These are phyloP conservation scores for Amphiduros pacificus DNA, from an alignment of 2,888 invertebrate genomes.

Conservation along the genomic window DNA sequence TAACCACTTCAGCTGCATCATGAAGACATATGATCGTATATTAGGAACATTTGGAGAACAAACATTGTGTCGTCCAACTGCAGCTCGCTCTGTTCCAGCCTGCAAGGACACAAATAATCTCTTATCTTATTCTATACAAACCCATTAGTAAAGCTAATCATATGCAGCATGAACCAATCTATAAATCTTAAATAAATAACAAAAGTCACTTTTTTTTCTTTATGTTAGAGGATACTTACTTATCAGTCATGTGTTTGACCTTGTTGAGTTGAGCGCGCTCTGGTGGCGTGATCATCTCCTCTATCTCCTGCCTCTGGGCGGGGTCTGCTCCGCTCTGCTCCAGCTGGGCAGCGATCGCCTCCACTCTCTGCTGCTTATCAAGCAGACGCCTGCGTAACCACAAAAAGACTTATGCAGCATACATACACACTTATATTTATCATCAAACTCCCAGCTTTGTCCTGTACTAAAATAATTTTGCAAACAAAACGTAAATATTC, in stretches of 20 bases:
- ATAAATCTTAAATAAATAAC: no score
- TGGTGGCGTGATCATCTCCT: conserved; percentile 84
- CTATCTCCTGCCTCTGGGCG: conserved; percentile 79
- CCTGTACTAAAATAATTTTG: no score
- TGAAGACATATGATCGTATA: conserved; percentile 27
- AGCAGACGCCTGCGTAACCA: conserved; percentile 69
- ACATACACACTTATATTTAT: no score
- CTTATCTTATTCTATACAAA: no score
- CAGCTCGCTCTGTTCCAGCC: conserved; percentile 74
- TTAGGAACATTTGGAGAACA: conserved; percentile 72
- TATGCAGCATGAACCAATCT: no score
- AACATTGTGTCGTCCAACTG: conserved; percentile 83
- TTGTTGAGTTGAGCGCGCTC: conserved; percentile 76
- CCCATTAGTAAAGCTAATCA: no score
- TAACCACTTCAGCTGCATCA: no score
- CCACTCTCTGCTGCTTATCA: conserved; percentile 83
- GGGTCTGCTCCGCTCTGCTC: conserved; percentile 76
- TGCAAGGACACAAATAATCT: no score
- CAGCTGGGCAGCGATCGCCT: conserved; percentile 76
- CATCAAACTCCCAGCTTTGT: no score
- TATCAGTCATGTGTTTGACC: conserved; percentile 75
- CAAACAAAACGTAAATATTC: no score
- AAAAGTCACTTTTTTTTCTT: no score
- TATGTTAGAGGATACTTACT: conserved; percentile 51
- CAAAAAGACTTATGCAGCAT: no score